Conservation (phyloP, 1,140 invertebrate species). For the Drosophila fuyamai region DNA sequence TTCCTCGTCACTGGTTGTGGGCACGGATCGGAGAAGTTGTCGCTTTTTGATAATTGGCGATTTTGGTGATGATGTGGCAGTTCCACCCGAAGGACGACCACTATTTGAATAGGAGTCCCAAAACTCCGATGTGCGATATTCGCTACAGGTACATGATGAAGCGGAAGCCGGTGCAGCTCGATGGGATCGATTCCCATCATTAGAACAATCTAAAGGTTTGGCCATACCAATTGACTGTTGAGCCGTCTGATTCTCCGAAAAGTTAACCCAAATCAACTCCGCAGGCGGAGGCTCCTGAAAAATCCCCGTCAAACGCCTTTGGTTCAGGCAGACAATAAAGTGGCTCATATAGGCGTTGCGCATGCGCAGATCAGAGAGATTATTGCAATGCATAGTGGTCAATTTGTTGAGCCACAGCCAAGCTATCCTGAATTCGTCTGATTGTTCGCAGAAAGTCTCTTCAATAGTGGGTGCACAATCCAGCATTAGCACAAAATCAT, state of each 20-base stretch:
- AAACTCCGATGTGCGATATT: background rate
- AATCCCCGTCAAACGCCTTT: constrained; percentile 47
- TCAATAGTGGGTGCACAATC: constrained; percentile 31
- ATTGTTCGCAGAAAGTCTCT: constrained; percentile 44
- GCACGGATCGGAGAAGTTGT: background rate
- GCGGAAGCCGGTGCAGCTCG: background rate
- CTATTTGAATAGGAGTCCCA: background rate
- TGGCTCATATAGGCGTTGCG: constrained; percentile 69
- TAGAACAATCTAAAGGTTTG: background rate
- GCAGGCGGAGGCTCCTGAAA: constrained; percentile 37
- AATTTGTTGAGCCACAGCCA: constrained; percentile 60
- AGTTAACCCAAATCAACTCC: constrained; percentile 48
- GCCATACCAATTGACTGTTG: constrained; percentile 1
- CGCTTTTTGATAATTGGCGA: background rate
- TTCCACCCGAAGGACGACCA: background rate
- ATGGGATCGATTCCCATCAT: background rate
- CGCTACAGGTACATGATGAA: background rate
- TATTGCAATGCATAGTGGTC: constrained; percentile 26
- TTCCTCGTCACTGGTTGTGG: constrained; percentile 5
- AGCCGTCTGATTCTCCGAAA: constrained; percentile 14
- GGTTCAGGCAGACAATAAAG: constrained; percentile 59
- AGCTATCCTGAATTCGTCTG: constrained; percentile 26
- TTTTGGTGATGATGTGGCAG: background rate
- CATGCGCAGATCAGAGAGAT: constrained; percentile 50
- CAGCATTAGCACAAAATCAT: constrained; percentile 50